These are phyloP conservation scores for Apteryx mantelli DNA, from an alignment of 2,113 vertebrate species.

Conservation along the genomic window DNA sequence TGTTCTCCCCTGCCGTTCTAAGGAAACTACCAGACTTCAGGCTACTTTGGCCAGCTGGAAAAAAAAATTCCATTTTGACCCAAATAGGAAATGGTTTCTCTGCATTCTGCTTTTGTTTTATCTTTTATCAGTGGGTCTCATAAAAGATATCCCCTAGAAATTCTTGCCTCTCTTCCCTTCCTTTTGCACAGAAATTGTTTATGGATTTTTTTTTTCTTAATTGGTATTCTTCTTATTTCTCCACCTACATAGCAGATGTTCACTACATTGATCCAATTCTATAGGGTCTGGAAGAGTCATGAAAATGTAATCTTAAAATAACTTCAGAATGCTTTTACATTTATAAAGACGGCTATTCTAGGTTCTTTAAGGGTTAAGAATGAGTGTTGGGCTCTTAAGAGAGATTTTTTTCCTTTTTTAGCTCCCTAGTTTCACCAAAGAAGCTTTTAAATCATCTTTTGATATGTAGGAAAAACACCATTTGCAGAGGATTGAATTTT, in stretches of 20 bases:
- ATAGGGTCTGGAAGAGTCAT: neutral
- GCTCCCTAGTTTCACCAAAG: neutral
- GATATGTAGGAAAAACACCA: neutral
- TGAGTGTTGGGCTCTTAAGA: neutral
- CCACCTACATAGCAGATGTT: neutral
- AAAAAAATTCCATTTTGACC: neutral
- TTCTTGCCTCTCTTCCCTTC: neutral
- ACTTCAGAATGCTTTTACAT: neutral
- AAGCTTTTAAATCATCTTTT: conserved; percentile 19
- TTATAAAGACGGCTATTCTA: neutral
- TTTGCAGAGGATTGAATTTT: conserved; percentile 27
- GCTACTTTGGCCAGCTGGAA: neutral
- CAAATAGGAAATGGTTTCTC: neutral
- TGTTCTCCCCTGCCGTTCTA: neutral
- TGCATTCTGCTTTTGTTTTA: neutral
- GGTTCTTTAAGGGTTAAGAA: neutral
- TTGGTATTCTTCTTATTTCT: neutral
- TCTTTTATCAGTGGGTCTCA: neutral
- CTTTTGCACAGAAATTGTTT: neutral
- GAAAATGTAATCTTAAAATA: neutral
- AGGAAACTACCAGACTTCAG: neutral
- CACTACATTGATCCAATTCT: neutral
- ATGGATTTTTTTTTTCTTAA: neutral
- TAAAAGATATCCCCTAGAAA: neutral
- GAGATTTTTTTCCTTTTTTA: neutral